Percentiles rank a stretch among this genome's conserved stretches.
phyloP scores from a whole-genome alignment of 92 coral and sea anemone genomes.

The Phymanthus crucifer region DNA sequence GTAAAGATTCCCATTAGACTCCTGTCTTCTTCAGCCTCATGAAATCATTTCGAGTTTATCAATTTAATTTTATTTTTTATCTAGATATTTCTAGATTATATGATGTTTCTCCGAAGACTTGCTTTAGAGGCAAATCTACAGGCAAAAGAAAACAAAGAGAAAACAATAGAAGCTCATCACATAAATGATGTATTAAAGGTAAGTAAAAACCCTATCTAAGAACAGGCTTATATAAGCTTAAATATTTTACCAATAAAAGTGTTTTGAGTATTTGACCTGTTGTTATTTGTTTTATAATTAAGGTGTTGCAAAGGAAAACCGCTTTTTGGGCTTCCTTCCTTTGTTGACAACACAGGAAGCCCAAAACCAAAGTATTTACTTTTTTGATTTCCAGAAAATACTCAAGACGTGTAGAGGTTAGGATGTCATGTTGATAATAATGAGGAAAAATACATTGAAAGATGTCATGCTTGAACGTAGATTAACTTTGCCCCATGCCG shows the following conservation, averaged over 20 bases:
- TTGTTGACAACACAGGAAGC: background rate
- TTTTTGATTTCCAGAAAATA: background rate
- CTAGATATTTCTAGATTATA: constrained; percentile 93
- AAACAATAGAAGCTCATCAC: constrained; percentile 67
- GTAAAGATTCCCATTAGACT: no score
- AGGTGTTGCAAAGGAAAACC: background rate
- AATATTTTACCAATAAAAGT: no score
- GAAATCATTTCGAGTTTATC: background rate
- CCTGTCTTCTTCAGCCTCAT: background rate
- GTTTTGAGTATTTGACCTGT: no score
- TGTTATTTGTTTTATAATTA: no score
- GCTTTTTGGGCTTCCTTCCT: background rate
- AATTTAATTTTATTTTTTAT: background rate
- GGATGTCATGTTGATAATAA: background rate
- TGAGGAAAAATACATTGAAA: background rate
- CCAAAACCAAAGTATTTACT: background rate
- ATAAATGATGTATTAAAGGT: constrained; percentile 72
- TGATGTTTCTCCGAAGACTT: constrained; percentile 86
- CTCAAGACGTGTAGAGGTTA: constrained; percentile 1
- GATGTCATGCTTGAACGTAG: background rate
- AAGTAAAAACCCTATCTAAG: background rate
- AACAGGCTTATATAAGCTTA: background rate
- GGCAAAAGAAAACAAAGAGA: constrained; percentile 74
- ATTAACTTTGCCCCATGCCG: background rate
- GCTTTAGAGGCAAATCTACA: constrained; percentile 79